A percentile compares a stretch with the other conserved stretches of the same genome.
These are phyloP conservation scores for Dasyprocta punctata DNA, from an alignment of 2,113 vertebrate species.

Conservation along the genomic window DNA sequence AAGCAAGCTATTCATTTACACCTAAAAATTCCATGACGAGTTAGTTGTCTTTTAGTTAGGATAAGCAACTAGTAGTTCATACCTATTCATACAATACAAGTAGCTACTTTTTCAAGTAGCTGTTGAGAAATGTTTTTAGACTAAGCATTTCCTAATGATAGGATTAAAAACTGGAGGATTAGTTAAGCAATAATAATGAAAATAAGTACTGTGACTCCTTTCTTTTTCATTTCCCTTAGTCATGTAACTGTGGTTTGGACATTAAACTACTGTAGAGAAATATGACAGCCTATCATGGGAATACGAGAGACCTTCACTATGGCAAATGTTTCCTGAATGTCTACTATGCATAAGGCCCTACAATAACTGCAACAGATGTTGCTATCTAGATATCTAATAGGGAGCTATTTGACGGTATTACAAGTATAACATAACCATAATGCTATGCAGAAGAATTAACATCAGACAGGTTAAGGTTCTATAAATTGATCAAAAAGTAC, in stretches of 20 bases:
- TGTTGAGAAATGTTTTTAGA: not conserved
- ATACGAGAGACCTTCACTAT: not conserved
- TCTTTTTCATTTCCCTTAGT: not conserved
- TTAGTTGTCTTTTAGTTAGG: conserved; percentile 3
- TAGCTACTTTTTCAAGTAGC: not conserved
- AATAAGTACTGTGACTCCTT: not conserved
- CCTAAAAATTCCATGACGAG: not conserved
- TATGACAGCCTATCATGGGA: not conserved
- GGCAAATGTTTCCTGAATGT: conserved; percentile 10
- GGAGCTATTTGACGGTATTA: not conserved
- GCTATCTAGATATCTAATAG: conserved; percentile 24
- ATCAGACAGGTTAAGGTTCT: not conserved
- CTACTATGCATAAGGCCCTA: not conserved
- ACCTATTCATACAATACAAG: not conserved
- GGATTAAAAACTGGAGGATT: not conserved
- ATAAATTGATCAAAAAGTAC: conserved; percentile 21
- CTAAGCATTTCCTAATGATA: not conserved
- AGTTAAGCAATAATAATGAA: not conserved
- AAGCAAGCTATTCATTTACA: not conserved
- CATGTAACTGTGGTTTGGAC: not conserved
- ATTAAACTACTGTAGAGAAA: not conserved
- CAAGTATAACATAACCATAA: conserved; percentile 3
- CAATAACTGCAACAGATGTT: not conserved
- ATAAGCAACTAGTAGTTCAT: not conserved
- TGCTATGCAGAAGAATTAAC: not conserved